Base-by-base conservation (phyloP, 2,113 vertebrate genomes). In the Poecile atricapillus region DNA sequence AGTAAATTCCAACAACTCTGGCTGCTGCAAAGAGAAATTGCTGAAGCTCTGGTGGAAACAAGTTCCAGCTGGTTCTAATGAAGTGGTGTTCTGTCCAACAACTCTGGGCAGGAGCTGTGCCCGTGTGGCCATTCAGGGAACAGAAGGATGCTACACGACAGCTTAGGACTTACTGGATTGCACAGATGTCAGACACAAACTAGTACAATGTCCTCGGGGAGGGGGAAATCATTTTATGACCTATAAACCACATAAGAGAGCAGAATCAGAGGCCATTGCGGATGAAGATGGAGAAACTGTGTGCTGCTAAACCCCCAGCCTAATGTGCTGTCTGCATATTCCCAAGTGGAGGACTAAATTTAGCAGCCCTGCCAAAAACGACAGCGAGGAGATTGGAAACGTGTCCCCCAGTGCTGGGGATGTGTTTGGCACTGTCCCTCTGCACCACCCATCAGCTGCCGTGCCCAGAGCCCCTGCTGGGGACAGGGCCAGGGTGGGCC, bases 281-380 rank as follows among this genome's bases (percentile, higher is more conserved):
- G 75, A 68, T 10, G 21, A 27, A 73, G 64, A 83, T 14, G 44
- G 43, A 76, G 65, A 16, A 90, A 92, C 93, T 13, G 33, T 15
- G 33, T 43, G 0, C 33, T 11, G 59, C 67, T 69, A 3, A 62
- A 37, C 58, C 41, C 43, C 53, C 78, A 35, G 27, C 19, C 60
- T 65, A 27, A 76, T 47, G 84, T 39, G 55, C 84, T 50, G 47
- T 4, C 5, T 44, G 58, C 28, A 8, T 11, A 33, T 18, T 69
- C 62, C 5, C 2, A 82, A 55, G 33, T 3, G 35, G 63, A 50
- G 47, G 31, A 27, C n/a, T 77, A 70, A 77, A 90, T 86, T 74
- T 28, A 73, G 35, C 90, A 62, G 24, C 28, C 39, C 46, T 83
- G 70, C 92, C 92, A 97, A 95, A 95, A 94, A 91, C 6, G 17